Percentiles rank a stretch among this genome's conserved stretches.
phyloP scores from a whole-genome alignment of 2,888 invertebrate genomes.

The Dicranocentrus wangi region DNA sequence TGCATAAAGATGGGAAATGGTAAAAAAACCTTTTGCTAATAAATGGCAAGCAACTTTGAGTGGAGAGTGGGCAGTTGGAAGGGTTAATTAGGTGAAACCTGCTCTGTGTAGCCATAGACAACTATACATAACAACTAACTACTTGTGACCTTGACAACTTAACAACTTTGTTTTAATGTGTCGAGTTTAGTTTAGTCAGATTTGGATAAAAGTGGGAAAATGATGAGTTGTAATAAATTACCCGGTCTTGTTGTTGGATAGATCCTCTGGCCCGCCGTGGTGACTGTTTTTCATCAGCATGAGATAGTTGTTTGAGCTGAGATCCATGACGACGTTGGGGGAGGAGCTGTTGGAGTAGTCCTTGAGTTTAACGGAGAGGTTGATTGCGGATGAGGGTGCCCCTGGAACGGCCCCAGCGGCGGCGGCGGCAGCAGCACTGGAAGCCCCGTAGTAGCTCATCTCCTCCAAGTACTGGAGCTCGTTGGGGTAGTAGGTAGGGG shows the following conservation, averaged over 20 bases:
- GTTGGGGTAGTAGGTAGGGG: constrained; percentile 40
- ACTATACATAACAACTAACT: too few relatives aligned
- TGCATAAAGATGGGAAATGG: too few relatives aligned
- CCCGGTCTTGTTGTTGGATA: constrained; percentile 11
- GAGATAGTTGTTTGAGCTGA: constrained; percentile 73
- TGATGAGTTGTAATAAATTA: too few relatives aligned
- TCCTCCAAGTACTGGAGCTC: constrained; percentile 35
- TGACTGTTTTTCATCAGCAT: constrained; percentile 72
- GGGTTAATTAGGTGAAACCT: too few relatives aligned
- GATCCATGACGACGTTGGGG: constrained; percentile 72
- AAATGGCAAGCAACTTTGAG: too few relatives aligned
- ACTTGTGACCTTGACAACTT: too few relatives aligned
- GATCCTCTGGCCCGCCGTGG: constrained; percentile 10
- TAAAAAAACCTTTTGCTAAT: too few relatives aligned
- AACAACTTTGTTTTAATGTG: too few relatives aligned
- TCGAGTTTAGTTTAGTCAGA: too few relatives aligned
- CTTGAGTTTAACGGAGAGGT: constrained; percentile 83
- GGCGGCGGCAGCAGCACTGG: constrained; percentile 80
- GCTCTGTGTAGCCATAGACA: too few relatives aligned
- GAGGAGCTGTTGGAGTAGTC: constrained; percentile 77
- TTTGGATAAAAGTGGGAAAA: too few relatives aligned
- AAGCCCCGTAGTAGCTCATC: constrained; percentile 35
- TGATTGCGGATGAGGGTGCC: constrained; percentile 84
- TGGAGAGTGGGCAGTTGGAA: too few relatives aligned
- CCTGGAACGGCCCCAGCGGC: constrained; percentile 77